A percentile compares a stretch with the other conserved stretches of the same genome.
These are phyloP conservation scores for Erythrolamprus reginae DNA, from an alignment of 2,113 vertebrate genomes.

Conservation along the genomic window DNA sequence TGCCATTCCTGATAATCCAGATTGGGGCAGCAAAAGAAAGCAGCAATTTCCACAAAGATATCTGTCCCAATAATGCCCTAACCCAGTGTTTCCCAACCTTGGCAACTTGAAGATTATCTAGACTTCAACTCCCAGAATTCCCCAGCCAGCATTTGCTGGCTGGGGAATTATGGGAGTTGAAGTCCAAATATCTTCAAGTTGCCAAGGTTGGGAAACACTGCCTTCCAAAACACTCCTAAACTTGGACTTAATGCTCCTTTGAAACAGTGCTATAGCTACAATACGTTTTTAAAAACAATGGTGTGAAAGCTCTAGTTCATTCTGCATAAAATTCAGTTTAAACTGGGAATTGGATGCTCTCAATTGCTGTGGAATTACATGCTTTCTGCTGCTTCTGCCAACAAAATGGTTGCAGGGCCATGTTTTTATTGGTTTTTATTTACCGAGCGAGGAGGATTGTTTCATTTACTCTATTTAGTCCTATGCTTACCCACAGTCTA, in stretches of 20 bases:
- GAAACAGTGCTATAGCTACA: neutral
- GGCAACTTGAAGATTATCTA: no score
- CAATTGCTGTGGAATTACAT: neutral
- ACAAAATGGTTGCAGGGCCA: neutral
- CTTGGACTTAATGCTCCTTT: neutral
- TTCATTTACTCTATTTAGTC: neutral
- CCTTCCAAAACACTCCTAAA: neutral
- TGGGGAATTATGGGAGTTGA: no score
- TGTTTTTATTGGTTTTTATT: neutral
- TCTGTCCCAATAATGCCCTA: neutral
- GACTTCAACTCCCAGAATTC: no score
- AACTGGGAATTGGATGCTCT: neutral
- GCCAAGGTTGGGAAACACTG: no score
- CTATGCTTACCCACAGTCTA: neutral
- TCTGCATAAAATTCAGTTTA: neutral
- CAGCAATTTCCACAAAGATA: neutral
- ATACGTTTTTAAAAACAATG: neutral
- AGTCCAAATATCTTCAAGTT: no score
- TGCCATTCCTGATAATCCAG: neutral
- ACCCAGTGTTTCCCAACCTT: no score
- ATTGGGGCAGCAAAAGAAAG: neutral
- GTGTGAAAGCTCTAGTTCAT: neutral
- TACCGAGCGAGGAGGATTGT: neutral
- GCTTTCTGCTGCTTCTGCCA: neutral
- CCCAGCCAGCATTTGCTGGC: no score